Evolutionary conservation across 2,113 vertebrate species (phyloP).

Genomic region (Ictidomys tridecemlineatus): DNA sequence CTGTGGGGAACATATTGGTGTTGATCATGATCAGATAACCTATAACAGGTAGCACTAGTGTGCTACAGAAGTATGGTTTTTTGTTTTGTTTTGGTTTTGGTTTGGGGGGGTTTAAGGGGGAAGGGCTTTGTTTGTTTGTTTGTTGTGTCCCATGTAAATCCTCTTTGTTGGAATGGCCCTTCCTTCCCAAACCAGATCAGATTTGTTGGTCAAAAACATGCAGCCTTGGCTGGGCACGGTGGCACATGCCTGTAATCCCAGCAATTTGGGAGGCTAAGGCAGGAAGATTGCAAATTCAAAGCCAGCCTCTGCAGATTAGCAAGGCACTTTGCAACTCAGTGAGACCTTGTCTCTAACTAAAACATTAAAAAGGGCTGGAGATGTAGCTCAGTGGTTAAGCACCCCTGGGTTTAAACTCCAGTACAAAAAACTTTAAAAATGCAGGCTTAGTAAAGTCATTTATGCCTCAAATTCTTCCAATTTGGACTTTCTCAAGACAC

Average conservation of each 20-base stretch:
- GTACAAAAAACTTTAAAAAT: conserved; percentile 88
- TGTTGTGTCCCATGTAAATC: conserved; percentile 94
- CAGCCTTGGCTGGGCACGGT: conserved; percentile 87
- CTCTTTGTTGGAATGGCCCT: conserved; percentile 94
- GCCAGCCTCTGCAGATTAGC: too few species aligned
- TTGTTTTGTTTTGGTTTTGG: too few species aligned
- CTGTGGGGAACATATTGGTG: conserved; percentile 94
- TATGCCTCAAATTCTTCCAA: conserved; percentile 96
- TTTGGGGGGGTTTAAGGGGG: too few species aligned
- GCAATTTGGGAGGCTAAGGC: too few species aligned
- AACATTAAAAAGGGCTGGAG: too few species aligned
- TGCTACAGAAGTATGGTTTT: conserved; percentile 91
- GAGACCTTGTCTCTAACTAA: too few species aligned
- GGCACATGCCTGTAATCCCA: too few species aligned
- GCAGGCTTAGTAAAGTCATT: conserved; percentile 94
- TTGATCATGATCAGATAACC: conserved; percentile 96
- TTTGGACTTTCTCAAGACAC: conserved; percentile 95
- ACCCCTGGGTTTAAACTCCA: too few species aligned
- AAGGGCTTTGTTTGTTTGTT: conserved; percentile 66
- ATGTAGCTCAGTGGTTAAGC: too few species aligned
- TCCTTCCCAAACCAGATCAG: conserved; percentile 94
- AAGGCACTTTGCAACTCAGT: too few species aligned
- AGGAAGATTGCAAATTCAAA: too few species aligned
- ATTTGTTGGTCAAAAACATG: conserved; percentile 97
- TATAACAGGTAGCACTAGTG: conserved; percentile 96